Conservation (phyloP, 2,113 vertebrate genomes). For the Camelus bactrianus region DNA sequence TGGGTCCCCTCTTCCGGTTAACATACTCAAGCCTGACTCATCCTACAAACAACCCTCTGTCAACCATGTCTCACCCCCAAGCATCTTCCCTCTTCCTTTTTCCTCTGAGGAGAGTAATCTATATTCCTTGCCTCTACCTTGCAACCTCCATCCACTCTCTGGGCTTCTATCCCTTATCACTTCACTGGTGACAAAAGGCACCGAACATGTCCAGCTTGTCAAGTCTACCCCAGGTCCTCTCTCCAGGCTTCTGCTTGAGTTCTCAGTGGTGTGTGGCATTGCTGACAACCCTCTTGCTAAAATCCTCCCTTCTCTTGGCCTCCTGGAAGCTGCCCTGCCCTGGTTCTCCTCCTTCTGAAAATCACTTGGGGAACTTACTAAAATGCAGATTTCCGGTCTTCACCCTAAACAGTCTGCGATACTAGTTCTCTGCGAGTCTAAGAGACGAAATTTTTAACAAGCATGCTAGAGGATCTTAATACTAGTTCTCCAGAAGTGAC, state of each 20-base stretch:
- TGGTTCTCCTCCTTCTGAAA: not conserved
- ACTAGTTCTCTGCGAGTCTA: not conserved
- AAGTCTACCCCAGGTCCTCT: not conserved
- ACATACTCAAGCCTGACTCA: not conserved
- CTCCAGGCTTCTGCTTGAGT: not conserved
- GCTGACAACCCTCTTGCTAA: not conserved
- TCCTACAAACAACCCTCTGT: not conserved
- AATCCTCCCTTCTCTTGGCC: not conserved
- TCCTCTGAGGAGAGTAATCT: not conserved
- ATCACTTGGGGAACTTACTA: not conserved
- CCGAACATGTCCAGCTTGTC: not conserved
- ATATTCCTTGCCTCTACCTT: not conserved
- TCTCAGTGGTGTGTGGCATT: not conserved
- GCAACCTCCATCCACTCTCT: not conserved
- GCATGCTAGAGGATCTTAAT: not conserved
- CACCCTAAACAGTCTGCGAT: not conserved
- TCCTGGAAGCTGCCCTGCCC: not conserved
- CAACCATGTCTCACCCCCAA: not conserved
- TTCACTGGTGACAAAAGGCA: not conserved
- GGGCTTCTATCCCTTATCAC: not conserved
- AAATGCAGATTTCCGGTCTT: slow-evolving; percentile 10
- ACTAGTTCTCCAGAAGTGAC: not conserved
- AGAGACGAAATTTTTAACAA: not conserved
- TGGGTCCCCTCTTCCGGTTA: not conserved
- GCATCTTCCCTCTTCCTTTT: not conserved